A percentile compares a stretch with the other conserved stretches of the same genome.
Evolutionary conservation across 2,888 invertebrate genomes (phyloP).

Genomic region (Cetonia aurata): DNA sequence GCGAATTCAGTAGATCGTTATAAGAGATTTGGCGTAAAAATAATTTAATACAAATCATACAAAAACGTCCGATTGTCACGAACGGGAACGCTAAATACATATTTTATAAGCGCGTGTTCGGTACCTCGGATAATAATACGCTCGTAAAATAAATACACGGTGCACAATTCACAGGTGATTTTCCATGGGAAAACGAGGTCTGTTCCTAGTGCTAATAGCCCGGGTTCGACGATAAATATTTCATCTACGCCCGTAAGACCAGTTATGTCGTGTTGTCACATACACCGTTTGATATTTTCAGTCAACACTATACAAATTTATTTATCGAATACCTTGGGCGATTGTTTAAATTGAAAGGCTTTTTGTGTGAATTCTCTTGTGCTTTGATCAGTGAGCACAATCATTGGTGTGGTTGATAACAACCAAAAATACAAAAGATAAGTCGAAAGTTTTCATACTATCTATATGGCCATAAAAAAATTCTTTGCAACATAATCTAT

Average conservation of each 20-base stretch:
- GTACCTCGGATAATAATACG: conserved; percentile 58
- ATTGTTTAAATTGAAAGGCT: too few relatives aligned
- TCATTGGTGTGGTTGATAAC: too few relatives aligned
- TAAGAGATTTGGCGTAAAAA: conserved; percentile 50
- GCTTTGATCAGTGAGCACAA: too few relatives aligned
- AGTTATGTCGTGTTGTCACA: conserved; percentile 12
- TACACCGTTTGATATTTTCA: too few relatives aligned
- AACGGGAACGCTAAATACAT: conserved; percentile 52
- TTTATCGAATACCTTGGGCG: too few relatives aligned
- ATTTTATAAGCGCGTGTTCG: conserved; percentile 58
- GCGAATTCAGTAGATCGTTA: conserved; percentile 43
- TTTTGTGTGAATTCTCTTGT: too few relatives aligned
- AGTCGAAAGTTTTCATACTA: too few relatives aligned
- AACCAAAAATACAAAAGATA: too few relatives aligned
- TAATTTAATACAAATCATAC: conserved; percentile 53
- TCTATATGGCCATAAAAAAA: too few relatives aligned
- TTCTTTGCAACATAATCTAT: too few relatives aligned
- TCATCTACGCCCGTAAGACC: conserved; percentile 47
- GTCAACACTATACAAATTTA: too few relatives aligned
- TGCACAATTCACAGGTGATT: conserved; percentile 60
- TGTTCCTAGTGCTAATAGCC: conserved; percentile 54
- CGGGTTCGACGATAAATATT: conserved; percentile 59
- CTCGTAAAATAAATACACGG: conserved; percentile 60
- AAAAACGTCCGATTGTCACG: conserved; percentile 53
- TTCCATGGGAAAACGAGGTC: conserved; percentile 59